phyloP scores from a whole-genome alignment of 2,797 vertebrate genomes.

The Cygnus olor region DNA sequence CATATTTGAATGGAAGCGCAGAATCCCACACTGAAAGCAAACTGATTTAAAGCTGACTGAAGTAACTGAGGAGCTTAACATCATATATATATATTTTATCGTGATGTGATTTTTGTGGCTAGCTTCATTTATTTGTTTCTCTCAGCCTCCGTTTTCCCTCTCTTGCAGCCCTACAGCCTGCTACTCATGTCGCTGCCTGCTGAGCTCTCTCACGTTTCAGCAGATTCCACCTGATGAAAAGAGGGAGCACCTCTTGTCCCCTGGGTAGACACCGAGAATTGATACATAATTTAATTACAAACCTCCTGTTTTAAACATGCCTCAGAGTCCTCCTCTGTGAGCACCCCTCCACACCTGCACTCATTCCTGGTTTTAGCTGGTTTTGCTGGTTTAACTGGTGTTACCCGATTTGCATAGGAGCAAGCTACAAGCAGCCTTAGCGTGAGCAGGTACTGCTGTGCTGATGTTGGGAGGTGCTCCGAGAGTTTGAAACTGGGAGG shows the following conservation, averaged over 20 bases:
- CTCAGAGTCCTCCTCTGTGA: background rate
- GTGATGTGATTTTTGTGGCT: background rate
- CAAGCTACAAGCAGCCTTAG: background rate
- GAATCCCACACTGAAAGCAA: background rate
- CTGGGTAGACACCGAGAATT: background rate
- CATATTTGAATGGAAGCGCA: conserved; percentile 7
- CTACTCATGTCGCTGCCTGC: background rate
- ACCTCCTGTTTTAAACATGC: background rate
- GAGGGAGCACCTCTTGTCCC: background rate
- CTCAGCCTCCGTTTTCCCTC: background rate
- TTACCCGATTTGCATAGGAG: background rate
- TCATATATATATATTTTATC: background rate
- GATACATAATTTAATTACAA: background rate
- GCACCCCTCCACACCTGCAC: background rate
- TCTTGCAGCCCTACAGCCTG: background rate
- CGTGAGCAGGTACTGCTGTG: background rate
- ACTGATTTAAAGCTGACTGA: conserved; percentile 17
- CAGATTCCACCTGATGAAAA: background rate
- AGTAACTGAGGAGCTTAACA: background rate
- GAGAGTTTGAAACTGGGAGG: background rate
- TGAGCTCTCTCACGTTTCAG: background rate
- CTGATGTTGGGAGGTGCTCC: accelerated
- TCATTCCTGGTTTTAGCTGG: background rate
- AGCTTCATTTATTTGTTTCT: background rate
- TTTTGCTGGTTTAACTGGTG: conserved; percentile 14